These are phyloP conservation scores for Tachypleus tridentatus DNA, from an alignment of 1,140 invertebrate genomes.

Conservation along the genomic window DNA sequence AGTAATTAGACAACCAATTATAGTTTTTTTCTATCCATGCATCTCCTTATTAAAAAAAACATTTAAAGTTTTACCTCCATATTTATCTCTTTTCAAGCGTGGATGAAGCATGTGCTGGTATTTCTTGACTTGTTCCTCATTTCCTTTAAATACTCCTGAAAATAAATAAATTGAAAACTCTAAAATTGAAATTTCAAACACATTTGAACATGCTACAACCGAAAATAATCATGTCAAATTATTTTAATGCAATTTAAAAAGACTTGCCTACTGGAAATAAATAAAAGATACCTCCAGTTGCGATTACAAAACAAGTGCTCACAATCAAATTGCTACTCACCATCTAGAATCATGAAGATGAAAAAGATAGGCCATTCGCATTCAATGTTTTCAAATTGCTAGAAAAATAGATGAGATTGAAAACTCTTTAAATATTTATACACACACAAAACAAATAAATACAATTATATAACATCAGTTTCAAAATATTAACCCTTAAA, in stretches of 20 bases:
- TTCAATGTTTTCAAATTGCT: conserved; percentile 93
- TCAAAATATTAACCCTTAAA: too few relatives aligned
- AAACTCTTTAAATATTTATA: too few relatives aligned
- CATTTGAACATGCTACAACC: too few relatives aligned
- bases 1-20: conserved; percentile 7
- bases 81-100: conserved; percentile 57
- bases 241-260: too few relatives aligned
- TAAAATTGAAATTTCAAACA: too few relatives aligned
- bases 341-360: conserved; percentile 90
- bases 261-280: too few relatives aligned
- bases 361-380: conserved; percentile 97
- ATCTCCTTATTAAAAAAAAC: not conserved
- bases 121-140: conserved; percentile 82
- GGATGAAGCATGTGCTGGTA: conserved; percentile 73
- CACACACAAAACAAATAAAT: too few relatives aligned
- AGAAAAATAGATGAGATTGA: conserved; percentile 20
- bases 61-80: conserved; percentile 48
- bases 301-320: too few relatives aligned
- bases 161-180: too few relatives aligned
- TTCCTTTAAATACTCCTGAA: conserved; percentile 41
- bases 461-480: too few relatives aligned
- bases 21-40: not conserved
- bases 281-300: too few relatives aligned
- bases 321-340: conserved; percentile 48
- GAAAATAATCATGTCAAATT: too few relatives aligned